phyloP scores from a whole-genome alignment of 2,888 invertebrate species.

The Catocala fraxini region DNA sequence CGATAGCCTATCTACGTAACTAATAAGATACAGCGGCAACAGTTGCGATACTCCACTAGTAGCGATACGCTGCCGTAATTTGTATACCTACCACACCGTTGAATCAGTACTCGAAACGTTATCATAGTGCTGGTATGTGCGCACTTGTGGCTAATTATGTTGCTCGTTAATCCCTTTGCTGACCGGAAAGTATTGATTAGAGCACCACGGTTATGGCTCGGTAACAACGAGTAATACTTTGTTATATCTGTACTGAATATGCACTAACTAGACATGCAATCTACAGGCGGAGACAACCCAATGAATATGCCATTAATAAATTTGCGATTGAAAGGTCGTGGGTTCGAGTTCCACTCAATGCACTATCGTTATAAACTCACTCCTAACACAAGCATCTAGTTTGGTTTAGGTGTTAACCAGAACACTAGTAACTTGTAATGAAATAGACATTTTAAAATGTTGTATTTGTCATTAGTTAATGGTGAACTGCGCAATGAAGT shows the following conservation, averaged over 20 bases:
- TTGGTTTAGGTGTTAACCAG: too few relatives aligned
- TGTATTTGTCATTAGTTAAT: too few relatives aligned
- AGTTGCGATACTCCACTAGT: constrained; percentile 45
- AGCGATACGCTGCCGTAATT: constrained; percentile 47
- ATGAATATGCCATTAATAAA: too few relatives aligned
- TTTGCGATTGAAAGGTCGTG: too few relatives aligned
- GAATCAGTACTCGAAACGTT: constrained; percentile 50
- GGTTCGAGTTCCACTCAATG: too few relatives aligned
- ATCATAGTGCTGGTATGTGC: constrained; percentile 42
- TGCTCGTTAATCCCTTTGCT: constrained; percentile 37
- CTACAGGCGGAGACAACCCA: too few relatives aligned
- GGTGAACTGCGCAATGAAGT: too few relatives aligned
- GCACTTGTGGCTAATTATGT: constrained; percentile 39
- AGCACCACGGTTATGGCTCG: constrained; percentile 11
- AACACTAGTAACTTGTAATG: too few relatives aligned
- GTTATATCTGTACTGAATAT: not conserved
- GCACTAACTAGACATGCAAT: not conserved
- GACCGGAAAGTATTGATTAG: constrained; percentile 38
- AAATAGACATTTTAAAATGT: too few relatives aligned
- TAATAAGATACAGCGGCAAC: constrained; percentile 71
- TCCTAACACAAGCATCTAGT: too few relatives aligned
- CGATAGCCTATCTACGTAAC: constrained; percentile 74
- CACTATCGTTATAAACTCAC: too few relatives aligned
- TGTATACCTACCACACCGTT: constrained; percentile 40
- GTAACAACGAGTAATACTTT: constrained; percentile 8